A percentile compares a stretch with the other conserved stretches of the same genome.
Conservation (phyloP, 2,113 vertebrate genomes). For the Gasterosteus aculeatus region DNA sequence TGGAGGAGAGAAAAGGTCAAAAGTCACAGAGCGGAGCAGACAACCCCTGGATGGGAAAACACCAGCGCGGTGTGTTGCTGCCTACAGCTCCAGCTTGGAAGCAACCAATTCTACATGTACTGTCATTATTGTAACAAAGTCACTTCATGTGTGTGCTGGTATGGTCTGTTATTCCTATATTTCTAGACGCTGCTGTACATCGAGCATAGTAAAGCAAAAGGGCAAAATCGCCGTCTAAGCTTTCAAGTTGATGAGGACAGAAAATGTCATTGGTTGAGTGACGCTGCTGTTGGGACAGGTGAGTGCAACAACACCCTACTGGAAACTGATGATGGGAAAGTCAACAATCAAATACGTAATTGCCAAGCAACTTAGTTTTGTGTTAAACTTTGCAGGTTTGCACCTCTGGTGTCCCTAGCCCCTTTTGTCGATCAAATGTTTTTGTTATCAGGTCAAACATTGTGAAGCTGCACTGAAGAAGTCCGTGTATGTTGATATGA, state of each 20-base stretch:
- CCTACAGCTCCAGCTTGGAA: neutral
- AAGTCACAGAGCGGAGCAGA: constrained; percentile 42
- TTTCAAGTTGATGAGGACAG: neutral
- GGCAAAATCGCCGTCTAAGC: neutral
- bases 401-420: neutral
- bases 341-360: neutral
- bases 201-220: neutral
- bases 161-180: neutral
- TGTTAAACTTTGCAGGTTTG: neutral
- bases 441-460: neutral
- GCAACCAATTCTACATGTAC: neutral
- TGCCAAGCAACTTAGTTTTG: neutral
- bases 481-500: neutral
- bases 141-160: neutral
- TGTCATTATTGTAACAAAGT: neutral
- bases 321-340: neutral
- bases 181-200: neutral
- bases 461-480: neutral
- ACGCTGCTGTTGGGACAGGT: neutral
- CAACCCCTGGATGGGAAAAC: constrained; percentile 61
- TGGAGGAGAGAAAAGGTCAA: constrained; percentile 55
- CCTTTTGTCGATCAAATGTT: neutral
- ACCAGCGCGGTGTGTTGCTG: neutral
- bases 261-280: neutral
- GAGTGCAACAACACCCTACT: neutral